A percentile compares a stretch with the other conserved stretches of the same genome.
These are phyloP conservation scores for Diabrotica balteata DNA, from an alignment of 2,888 invertebrate genomes.

Conservation along the genomic window DNA sequence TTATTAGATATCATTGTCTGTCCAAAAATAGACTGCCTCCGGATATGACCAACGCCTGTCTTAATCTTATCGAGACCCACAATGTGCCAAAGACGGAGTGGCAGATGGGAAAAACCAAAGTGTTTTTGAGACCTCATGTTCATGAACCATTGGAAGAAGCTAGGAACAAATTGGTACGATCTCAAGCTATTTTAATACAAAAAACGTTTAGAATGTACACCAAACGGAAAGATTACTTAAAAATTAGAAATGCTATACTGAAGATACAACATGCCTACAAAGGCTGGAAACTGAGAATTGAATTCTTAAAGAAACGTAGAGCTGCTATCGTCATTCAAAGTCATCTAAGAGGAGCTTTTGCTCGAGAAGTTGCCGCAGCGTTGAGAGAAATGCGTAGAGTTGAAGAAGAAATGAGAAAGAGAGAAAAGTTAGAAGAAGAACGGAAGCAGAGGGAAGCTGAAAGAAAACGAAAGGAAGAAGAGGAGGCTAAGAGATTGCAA, in stretches of 20 bases:
- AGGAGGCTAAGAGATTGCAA: conserved; percentile 48
- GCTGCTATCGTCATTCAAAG: conserved; percentile 87
- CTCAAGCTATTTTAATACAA: conserved; percentile 78
- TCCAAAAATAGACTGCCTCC: conserved; percentile 61
- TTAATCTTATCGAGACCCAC: conserved; percentile 68
- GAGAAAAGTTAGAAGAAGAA: conserved; percentile 78
- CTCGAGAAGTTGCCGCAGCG: conserved; percentile 86
- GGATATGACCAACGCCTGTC: conserved; percentile 60
- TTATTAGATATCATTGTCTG: conserved; percentile 79
- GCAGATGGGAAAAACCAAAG: conserved; percentile 88
- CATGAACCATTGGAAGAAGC: conserved; percentile 86
- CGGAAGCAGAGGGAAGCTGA: conserved; percentile 68
- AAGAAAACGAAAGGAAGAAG: conserved; percentile 64
- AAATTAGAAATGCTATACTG: conserved; percentile 72
- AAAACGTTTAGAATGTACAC: conserved; percentile 74
- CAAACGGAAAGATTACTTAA: conserved; percentile 71
- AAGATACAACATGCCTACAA: conserved; percentile 84
- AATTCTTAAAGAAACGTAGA: conserved; percentile 80
- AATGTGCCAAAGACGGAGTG: conserved; percentile 78
- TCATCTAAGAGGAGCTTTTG: conserved; percentile 87
- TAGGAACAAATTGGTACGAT: conserved; percentile 72
- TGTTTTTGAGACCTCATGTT: conserved; percentile 82
- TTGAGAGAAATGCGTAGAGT: conserved; percentile 86
- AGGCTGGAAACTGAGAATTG: conserved; percentile 84
- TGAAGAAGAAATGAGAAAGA: conserved; percentile 83